Evolutionary conservation across 30 jellyfish, hydroid and myxozoan species (phyloP).

Genomic region (Aurelia coerulea): DNA sequence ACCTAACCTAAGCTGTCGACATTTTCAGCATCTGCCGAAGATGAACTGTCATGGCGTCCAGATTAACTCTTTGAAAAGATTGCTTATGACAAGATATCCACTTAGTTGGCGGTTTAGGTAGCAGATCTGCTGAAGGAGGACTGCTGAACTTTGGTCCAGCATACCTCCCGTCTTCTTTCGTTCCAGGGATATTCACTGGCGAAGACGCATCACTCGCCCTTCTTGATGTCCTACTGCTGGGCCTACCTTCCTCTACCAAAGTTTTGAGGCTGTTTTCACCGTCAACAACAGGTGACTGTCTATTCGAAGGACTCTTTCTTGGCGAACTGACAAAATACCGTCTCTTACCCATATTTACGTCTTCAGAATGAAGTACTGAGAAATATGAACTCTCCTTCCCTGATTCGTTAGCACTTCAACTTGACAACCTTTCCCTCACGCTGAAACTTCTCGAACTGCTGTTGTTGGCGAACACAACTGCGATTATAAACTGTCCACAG

Average conservation of each 20-base stretch:
- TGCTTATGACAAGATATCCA: conserved; percentile 76
- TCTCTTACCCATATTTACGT: conserved; percentile 36
- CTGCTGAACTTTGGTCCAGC: conserved; percentile 99
- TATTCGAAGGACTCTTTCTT: conserved; percentile 51
- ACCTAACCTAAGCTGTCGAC: conserved; percentile 63
- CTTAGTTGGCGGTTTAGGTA: conserved; percentile 95
- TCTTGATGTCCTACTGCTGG: no score
- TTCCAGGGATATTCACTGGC: conserved; percentile 51
- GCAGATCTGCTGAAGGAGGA: conserved; percentile 96
- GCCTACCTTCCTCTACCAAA: conserved; percentile 6
- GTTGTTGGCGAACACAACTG: background rate
- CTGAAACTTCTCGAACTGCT: background rate
- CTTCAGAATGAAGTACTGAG: no score
- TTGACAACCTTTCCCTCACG: background rate
- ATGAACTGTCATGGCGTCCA: conserved; percentile 96
- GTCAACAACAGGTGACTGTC: conserved; percentile 28
- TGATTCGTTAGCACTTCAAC: background rate
- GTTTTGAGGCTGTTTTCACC: conserved; percentile 3
- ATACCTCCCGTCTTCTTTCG: conserved; percentile 54
- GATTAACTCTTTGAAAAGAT: conserved; percentile 47
- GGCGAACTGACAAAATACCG: conserved; percentile 29
- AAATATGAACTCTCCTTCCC: background rate
- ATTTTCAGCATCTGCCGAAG: conserved; percentile 93
- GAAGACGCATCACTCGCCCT: conserved; percentile 26
- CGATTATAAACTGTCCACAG: no score